Base-by-base conservation (phyloP, 2,888 invertebrate species). In the Melanchra persicariae region DNA sequence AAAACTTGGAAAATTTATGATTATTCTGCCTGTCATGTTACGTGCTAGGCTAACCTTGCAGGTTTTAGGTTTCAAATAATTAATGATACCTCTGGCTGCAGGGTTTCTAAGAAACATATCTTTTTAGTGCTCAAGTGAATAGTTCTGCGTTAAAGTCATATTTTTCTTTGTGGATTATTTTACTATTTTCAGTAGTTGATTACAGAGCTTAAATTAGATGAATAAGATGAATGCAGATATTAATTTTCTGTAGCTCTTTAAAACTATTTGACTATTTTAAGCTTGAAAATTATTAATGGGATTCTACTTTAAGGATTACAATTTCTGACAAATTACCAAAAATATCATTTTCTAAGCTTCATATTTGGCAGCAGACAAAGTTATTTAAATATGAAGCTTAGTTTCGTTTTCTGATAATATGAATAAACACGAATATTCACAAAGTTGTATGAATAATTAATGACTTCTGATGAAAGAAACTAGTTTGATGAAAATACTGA, bases 391-490 rank as follows among this genome's bases (percentile, higher is more conserved):
- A n/a, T 15, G n/a, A 60, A 61, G 37, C 26, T 24, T 58, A 7
- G 26, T 71, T 37, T 40, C 1, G 54, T 37, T 71, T 30, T 71
- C 3, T 62, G n/a, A 17, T 47, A 40, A 40, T n/a, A 49, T 55
- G 55, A 55, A 63, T 72, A 63, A 71, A 40, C 37, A 47, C 37
- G 22, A 71, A 40, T 64, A 40, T 49, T 73, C 34, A 49, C 3
- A 64, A 55, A 57, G 15, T 43, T 47, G 34, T 1, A 63, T n/a
- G 54, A 63, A 62, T 71, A 71, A 60, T 70, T 2, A 43, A 22
- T 37, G 19, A 7, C 2, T 22, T 9, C 15, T 62, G 9, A 6
- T 30, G 0, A 24, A 15, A 24, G 19, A 10, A 37, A 15, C 12
- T 0, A 12, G 22, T 55, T 37, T 8, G 2, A 17, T 17, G 62